Conservation (phyloP, 2,888 invertebrate species). For the Hymenopus coronatus region DNA sequence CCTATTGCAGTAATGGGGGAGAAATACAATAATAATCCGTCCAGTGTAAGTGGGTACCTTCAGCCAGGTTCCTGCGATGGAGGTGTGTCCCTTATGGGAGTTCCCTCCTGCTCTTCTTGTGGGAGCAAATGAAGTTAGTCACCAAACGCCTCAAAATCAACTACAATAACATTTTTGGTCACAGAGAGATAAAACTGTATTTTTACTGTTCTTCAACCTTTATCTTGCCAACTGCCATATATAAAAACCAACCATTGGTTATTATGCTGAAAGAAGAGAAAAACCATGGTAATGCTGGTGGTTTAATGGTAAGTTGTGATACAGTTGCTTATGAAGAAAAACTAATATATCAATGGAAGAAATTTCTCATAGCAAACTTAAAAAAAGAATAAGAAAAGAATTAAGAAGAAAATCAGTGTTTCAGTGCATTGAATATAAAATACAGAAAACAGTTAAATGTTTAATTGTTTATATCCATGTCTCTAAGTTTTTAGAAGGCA, state of each 20-base stretch:
- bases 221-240: conserved; percentile 1
- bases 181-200: background rate
- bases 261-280: background rate
- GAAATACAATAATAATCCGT: conserved; percentile 30
- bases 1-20: no score
- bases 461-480: conserved; percentile 14
- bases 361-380: conserved; percentile 3
- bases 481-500: background rate
- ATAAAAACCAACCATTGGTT: background rate
- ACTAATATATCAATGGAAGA: background rate
- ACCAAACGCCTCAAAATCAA: conserved; percentile 33
- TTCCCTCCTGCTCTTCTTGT: conserved; percentile 22
- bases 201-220: background rate
- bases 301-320: conserved; percentile 14
- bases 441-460: conserved; percentile 10
- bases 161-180: conserved; percentile 25
- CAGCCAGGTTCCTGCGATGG: conserved; percentile 28
- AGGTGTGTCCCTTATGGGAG: conserved; percentile 24
- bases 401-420: conserved; percentile 1
- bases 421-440: background rate
- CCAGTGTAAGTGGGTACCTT: conserved; percentile 26
- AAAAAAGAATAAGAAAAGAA: background rate
- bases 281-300: background rate
- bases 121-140: conserved; percentile 19
- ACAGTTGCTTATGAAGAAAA: conserved; percentile 9